A percentile compares a stretch with the other conserved stretches of the same genome.
These are phyloP conservation scores for Drosophila vallismaia DNA, from an alignment of 2,888 invertebrate genomes.

Conservation along the genomic window DNA sequence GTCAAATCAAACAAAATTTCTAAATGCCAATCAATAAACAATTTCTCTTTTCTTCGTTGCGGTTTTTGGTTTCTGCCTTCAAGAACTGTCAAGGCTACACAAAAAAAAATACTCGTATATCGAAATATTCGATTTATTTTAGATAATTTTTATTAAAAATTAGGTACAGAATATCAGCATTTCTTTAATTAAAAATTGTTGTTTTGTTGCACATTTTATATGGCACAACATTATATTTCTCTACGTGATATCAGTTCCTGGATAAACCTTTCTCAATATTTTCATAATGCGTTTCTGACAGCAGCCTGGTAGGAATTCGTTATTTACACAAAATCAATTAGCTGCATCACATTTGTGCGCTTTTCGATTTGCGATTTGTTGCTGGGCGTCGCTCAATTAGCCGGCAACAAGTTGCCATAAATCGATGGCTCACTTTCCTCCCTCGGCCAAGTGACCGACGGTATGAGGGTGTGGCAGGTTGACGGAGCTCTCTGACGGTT, in stretches of 20 bases:
- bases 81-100: slow-evolving; percentile 56
- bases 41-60: slow-evolving; percentile 71
- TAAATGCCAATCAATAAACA: slow-evolving; percentile 79
- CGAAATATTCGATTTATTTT: no score
- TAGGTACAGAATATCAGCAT: no score
- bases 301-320: slow-evolving; percentile 42
- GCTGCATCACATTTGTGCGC: slow-evolving; percentile 49
- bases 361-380: slow-evolving; percentile 47
- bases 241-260: neutral
- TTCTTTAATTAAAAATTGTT: no score
- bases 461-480: slow-evolving; percentile 59
- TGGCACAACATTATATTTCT: neutral
- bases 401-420: slow-evolving; percentile 74
- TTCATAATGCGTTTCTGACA: slow-evolving; percentile 68
- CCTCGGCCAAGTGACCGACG: slow-evolving; percentile 9
- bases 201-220: no score
- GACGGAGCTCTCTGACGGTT: slow-evolving; percentile 31
- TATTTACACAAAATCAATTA: slow-evolving; percentile 63
- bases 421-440: slow-evolving; percentile 56
- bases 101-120: no score
- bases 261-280: slow-evolving; percentile 24
- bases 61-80: slow-evolving; percentile 24
- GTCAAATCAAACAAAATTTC: slow-evolving; percentile 72
- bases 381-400: slow-evolving; percentile 66
- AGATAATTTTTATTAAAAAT: no score